These are phyloP conservation scores for Steatornis caripensis DNA, from an alignment of 2,113 vertebrate genomes.

Conservation along the genomic window DNA sequence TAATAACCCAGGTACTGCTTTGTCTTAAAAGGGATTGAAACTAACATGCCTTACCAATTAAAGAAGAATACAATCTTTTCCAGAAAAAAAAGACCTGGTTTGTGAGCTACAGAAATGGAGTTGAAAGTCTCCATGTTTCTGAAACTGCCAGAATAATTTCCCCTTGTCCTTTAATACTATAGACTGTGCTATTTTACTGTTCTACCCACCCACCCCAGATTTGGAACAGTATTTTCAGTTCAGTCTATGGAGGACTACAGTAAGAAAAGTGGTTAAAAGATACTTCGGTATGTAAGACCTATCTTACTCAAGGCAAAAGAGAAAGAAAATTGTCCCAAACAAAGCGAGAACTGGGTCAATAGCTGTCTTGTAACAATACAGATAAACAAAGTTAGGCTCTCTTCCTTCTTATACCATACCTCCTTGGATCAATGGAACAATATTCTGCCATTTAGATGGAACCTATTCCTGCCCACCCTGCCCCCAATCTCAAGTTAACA, in stretches of 20 bases:
- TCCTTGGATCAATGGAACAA: background rate
- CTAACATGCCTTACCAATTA: background rate
- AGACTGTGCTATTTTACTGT: background rate
- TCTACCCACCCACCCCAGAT: background rate
- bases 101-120: background rate
- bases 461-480: background rate
- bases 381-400: background rate
- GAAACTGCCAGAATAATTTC: background rate
- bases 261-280: background rate
- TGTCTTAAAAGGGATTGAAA: background rate
- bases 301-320: background rate
- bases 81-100: background rate
- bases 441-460: background rate
- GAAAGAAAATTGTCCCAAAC: background rate
- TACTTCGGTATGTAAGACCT: background rate
- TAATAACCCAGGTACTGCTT: background rate
- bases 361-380: background rate
- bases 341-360: background rate
- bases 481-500: background rate
- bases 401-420: background rate
- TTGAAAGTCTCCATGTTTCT: background rate
- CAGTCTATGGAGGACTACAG: background rate
- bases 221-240: background rate
- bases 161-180: background rate
- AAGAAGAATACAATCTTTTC: background rate